Conservation (phyloP, 1,140 invertebrate species). For the Harpegnathos saltator region DNA sequence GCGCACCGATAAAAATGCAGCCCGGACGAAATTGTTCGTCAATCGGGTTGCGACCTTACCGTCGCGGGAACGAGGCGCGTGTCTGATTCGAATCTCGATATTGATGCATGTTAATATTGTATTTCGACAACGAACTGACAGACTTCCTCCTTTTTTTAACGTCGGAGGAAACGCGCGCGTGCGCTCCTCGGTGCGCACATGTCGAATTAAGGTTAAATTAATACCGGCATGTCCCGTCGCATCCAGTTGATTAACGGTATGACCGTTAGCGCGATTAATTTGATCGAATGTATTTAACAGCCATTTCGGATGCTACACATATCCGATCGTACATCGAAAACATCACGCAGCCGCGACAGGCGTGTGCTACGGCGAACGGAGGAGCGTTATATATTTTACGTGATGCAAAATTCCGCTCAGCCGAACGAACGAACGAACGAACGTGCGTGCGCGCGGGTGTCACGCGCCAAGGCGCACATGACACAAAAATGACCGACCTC, state of each 20-base stretch:
- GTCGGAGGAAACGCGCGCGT: not conserved
- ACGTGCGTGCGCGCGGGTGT: too few relatives aligned
- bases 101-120: too few relatives aligned
- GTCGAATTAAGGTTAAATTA: conserved; percentile 42
- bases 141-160: not conserved
- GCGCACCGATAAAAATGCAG: too few relatives aligned
- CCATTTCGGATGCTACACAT: conserved; percentile 32
- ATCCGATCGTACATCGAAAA: conserved; percentile 37
- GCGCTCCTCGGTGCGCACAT: too few relatives aligned
- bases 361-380: too few relatives aligned
- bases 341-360: too few relatives aligned
- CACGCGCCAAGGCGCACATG: not conserved
- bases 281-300: conserved; percentile 46
- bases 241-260: conserved; percentile 24
- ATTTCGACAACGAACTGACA: too few relatives aligned
- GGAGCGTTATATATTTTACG: conserved; percentile 42
- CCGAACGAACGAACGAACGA: too few relatives aligned
- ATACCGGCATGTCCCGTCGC: conserved; percentile 19
- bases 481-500: not conserved
- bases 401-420: conserved; percentile 24
- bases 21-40: too few relatives aligned
- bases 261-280: conserved; percentile 33
- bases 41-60: too few relatives aligned
- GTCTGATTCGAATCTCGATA: too few relatives aligned
- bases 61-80: too few relatives aligned